Conservation (phyloP, 2,113 vertebrate species). For the Tamias sibiricus region DNA sequence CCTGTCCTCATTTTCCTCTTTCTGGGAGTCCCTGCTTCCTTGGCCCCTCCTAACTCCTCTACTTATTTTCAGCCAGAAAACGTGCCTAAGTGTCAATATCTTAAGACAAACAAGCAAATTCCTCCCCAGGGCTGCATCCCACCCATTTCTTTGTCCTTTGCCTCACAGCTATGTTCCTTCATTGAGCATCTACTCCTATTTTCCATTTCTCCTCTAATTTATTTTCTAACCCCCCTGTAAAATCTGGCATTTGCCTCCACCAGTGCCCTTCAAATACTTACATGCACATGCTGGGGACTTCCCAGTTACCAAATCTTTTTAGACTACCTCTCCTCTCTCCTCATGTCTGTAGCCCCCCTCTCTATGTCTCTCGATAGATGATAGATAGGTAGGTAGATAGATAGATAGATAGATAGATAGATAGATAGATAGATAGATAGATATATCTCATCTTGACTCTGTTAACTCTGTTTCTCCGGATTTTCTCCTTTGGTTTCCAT, state of each 20-base stretch:
- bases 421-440: too few relatives aligned
- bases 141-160: neutral
- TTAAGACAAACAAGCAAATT: neutral
- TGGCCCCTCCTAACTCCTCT: neutral
- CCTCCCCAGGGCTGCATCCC: neutral
- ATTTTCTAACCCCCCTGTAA: neutral
- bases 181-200: neutral
- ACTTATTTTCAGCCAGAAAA: neutral
- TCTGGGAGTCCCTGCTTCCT: neutral
- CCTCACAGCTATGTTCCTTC: neutral
- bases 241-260: neutral
- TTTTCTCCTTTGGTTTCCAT: too few relatives aligned
- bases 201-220: neutral
- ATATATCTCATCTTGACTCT: too few relatives aligned
- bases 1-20: neutral
- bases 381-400: too few relatives aligned
- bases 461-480: too few relatives aligned
- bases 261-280: neutral
- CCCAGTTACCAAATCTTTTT: too few relatives aligned
- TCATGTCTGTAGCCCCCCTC: too few relatives aligned
- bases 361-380: too few relatives aligned
- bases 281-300: neutral
- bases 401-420: too few relatives aligned
- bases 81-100: neutral
- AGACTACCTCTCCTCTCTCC: too few relatives aligned